Base-by-base conservation (phyloP, 2,888 invertebrate genomes). In the Phlogophora meticulosa region DNA sequence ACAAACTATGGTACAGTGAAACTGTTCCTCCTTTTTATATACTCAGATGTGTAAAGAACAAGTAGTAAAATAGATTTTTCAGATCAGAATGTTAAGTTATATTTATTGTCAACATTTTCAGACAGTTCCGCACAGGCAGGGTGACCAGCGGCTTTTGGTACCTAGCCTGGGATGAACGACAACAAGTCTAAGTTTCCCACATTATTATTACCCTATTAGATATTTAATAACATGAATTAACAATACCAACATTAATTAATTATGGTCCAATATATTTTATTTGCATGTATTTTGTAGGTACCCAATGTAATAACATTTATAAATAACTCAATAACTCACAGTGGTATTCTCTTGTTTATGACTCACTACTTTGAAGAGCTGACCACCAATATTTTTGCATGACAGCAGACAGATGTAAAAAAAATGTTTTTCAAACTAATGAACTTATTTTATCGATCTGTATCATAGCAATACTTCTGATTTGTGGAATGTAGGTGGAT, bases 21-120 rank as follows among this genome's bases (percentile, higher is more conserved):
- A n/a, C 15, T 22, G 68, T 68, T 73, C 55, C 57, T 11, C 34
- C 0, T n/a, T n/a, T n/a, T 13, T 55, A 32, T 55, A 32, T 40
- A 55, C 3, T 34, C 32, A 42, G 2, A 43, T 43, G 22, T 11
- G 5, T 17, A 2, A 9, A 13, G 4, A 34, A n/a, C 13, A 9
- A 32, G 2, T 32, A 20, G 9, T 11, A 22, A 36, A 7, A 28
- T 38, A 10, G 7, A 48, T 49, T n/a, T 1, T 22, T 48, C 9
- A 28, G n/a, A 17, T 11, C 32, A 17, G n/a, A 17, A 49, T 13
- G 17, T 32, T 11, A 32, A 7, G 10, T 7, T 15, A n/a, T 15
- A 13, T 28, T 40, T 40, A 20, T 10, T 4, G 28, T 20, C 10
- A 1, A 20, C 28, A 28, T 15, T 34, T 48, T 22, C n/a, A 45